These are phyloP conservation scores for Xenopus tropicalis DNA, from an alignment of 2,113 vertebrate genomes.

Conservation along the genomic window UCB_Xtro_10.0 CM004444.2:144985501-144986000, in stretches of 20 bases:
- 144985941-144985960: no score
- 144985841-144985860: neutral
- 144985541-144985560: neutral
- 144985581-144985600: slow-evolving; percentile 38
- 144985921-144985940: no score
- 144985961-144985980: no score
- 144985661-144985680: slow-evolving; percentile 38
- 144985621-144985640: slow-evolving; percentile 36
- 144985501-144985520: slow-evolving; percentile 12
- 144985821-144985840: neutral
- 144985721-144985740: slow-evolving; percentile 25
- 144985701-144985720: slow-evolving; percentile 3
- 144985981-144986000: no score
- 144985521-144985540: slow-evolving; percentile 16
- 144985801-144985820: neutral
- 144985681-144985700: slow-evolving; percentile 27
- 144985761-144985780: neutral
- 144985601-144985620: slow-evolving; percentile 34
- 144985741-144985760: slow-evolving; percentile 12
- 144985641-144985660: slow-evolving; percentile 32
- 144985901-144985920: no score
- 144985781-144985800: slow-evolving; percentile 4
- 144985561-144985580: slow-evolving; percentile 15
- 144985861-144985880: no score
- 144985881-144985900: no score